Base-by-base conservation (phyloP, 2,888 invertebrate species). In the Temnothorax unifasciatus region DNA sequence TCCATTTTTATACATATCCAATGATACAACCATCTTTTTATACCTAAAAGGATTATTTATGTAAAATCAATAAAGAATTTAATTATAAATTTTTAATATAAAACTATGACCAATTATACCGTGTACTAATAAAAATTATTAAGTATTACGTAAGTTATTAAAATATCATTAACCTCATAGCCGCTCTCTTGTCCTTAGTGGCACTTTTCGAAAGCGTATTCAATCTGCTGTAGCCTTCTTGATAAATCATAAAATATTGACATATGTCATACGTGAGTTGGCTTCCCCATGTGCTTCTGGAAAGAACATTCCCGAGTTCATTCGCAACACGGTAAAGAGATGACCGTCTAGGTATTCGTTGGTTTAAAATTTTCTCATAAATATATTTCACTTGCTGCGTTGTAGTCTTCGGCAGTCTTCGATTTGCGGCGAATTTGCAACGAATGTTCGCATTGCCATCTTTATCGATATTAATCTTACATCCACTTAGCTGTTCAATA, bases 1-100 rank as follows among this genome's bases (percentile, higher is more conserved):
- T 41, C 88, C 87, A 3, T 21, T 74, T 64, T 85, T 86, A 69
- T 90, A 92, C 4, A 71, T 15, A 4, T 61, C 9, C 21, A 92
- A 68, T n/a, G 87, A 85, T 44, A 61, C 13, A 0, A 85, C 79
- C 6, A 91, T 38, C 75, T 83, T 85, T 1, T 64, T 77, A 21
- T 84, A 86, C 38, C 89, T 83, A 9, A 21, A 47, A 34, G 8
- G 6, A 47, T 34, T 25, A 61, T 59, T 41, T 57, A 13, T 13
- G 3, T 57, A 52, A 59, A 41, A 29, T 59, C 3, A 44, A 44
- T 44, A n/a, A 4, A 61, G 8, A 8, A 73, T 4, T 44, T 25
- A 29, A 3, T 44, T 13, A 29, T n/a, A 25, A 13, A n/a, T 29
- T 74, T 44, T 61, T 34, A 50, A 69, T 73, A 25, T 41, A 29